Base-by-base conservation (phyloP, 2,113 vertebrate species). In the Corythornis vintsioides region DNA sequence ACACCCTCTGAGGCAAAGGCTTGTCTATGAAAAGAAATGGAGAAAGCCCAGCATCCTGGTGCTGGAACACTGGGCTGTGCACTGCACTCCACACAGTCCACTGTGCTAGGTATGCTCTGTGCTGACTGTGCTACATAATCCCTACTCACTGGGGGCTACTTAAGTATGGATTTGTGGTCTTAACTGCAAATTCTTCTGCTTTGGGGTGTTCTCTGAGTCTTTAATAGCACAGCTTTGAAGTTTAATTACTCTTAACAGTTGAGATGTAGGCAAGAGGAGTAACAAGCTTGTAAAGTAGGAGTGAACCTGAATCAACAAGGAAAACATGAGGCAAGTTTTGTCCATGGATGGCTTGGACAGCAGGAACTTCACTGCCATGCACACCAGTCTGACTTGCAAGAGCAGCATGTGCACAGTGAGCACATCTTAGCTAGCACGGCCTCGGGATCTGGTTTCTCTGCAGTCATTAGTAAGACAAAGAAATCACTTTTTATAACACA, bases 21-120 rank as follows among this genome's bases (percentile, higher is more conserved):
- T 63, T 60, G 56, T 83, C 92, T 95, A 92, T 94, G 93, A 93
- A 95, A 95, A 94, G 96, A 93, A 95, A 94, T 70, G n/a, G 35
- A 94, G 64, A 92, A 85, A 94, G 52, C 71, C 81, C 79, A 76
- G 77, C 90, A 85, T 84, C 86, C 61, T 31, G 93, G 74, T 83
- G 75, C 91, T 91, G 85, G 52, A 88, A 89, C 38, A 35, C 55
- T 70, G 48, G 59, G 74, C 60, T 63, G 19, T 55, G 53, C 69
- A 71, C 83, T 84, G 55, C 79, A 75, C 35, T 79, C 38, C 3
- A 1, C 52, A 60, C 13, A 76, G 74, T 50, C 70, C 71, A 35
- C 28, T 74, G 63, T 42, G 52, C 83, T 78, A 80, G 60, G 52
- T 88, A 70, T 91, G 65, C 57, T 84, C 59, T 60, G 50, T 11